A percentile compares a stretch with the other conserved stretches of the same genome.
These are phyloP conservation scores for Horisme vitalbata DNA, from an alignment of 2,888 invertebrate species.

Conservation along the genomic window DNA sequence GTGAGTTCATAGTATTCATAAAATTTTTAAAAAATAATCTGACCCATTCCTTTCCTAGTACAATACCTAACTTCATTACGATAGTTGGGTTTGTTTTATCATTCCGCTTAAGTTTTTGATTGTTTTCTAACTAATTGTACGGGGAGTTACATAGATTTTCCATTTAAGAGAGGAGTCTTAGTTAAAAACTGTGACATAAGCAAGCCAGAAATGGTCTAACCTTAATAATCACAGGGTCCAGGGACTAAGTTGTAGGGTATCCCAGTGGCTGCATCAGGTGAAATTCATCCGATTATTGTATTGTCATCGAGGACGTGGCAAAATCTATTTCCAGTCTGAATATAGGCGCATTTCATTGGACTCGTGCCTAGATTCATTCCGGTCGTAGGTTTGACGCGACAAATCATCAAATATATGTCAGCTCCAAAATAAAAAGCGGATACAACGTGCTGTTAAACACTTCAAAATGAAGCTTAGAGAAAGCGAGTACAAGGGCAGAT, in stretches of 20 bases:
- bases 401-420: conserved; percentile 1
- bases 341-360: not conserved
- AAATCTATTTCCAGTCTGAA: conserved; percentile 8
- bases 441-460: not conserved
- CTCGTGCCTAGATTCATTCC: conserved; percentile 1
- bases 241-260: conserved; percentile 15
- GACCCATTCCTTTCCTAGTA: not conserved
- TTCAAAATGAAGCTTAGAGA: not conserved
- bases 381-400: not conserved
- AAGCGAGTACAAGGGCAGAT: not conserved
- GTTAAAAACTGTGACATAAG: not conserved
- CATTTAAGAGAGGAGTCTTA: not conserved
- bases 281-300: conserved; percentile 12
- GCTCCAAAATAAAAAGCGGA: conserved; percentile 5
- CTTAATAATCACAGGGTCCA: conserved; percentile 13
- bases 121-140: too few relatives aligned
- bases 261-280: conserved; percentile 21
- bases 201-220: conserved; percentile 23
- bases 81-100: too few relatives aligned
- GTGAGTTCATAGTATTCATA: too few relatives aligned
- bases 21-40: not conserved
- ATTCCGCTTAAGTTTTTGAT: too few relatives aligned
- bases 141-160: not conserved
- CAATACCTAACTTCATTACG: too few relatives aligned
- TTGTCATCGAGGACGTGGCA: conserved; percentile 4